Conservation (phyloP, 2,113 vertebrate species). For the Ia io region DNA sequence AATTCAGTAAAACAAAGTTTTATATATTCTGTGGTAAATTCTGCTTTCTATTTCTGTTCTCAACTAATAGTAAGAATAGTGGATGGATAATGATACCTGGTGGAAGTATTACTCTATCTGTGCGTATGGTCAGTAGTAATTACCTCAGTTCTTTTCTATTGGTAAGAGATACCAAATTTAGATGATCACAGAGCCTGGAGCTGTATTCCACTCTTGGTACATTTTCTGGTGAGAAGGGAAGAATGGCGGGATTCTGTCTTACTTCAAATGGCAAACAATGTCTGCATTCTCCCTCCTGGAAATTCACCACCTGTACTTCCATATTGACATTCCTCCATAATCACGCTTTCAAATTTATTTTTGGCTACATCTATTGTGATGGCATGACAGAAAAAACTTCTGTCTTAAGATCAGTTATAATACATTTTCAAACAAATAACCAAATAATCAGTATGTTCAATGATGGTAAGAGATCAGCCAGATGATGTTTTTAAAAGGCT, state of each 20-base stretch:
- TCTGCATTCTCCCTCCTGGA: conserved; percentile 61
- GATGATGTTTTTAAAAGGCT: conserved; percentile 55
- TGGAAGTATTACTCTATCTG: neutral
- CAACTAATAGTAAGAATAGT: neutral
- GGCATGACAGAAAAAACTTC: conserved; percentile 52
- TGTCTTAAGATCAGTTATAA: conserved; percentile 42
- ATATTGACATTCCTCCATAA: conserved; percentile 67
- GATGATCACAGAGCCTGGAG: conserved; percentile 41
- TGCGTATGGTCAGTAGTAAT: neutral
- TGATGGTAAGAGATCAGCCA: conserved; percentile 37
- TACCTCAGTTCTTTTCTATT: conserved; percentile 15
- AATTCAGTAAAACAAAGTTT: neutral
- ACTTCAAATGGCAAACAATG: conserved; percentile 63
- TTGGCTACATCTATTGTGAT: conserved; percentile 73
- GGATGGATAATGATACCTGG: neutral
- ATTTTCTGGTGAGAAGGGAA: conserved; percentile 40
- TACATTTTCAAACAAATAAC: conserved; percentile 37
- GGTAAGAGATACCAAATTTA: conserved; percentile 26
- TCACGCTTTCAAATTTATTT: conserved; percentile 65
- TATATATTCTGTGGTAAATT: neutral
- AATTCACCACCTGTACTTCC: conserved; percentile 69
- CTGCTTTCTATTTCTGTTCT: neutral
- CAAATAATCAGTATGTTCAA: conserved; percentile 40
- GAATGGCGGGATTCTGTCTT: conserved; percentile 61
- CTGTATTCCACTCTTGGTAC: neutral